Base-by-base conservation (phyloP, 2,797 vertebrate genomes). In the Syngnathus rostellatus region DNA sequence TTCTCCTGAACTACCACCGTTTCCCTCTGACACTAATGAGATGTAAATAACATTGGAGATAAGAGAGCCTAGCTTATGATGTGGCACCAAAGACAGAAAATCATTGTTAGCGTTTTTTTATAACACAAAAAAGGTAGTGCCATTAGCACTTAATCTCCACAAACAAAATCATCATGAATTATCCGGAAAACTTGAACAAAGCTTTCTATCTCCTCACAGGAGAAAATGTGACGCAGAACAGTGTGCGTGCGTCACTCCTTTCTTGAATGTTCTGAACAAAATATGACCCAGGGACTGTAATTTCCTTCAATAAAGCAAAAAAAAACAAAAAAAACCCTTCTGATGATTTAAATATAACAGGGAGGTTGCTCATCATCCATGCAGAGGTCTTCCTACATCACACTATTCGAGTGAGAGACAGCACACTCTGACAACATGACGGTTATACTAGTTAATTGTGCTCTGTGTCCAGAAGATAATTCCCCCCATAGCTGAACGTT, bases 361-460 rank as follows among this genome's bases (percentile, higher is more conserved):
- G 59, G 39, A 11, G 2, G 11, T 11, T 10, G n/a, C 10, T 41
- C 40, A 21, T 40, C 41, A 8, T 19, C 60, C 21, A 46, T 17
- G 21, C 60, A 16, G 21, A 62, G 21, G 60, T 12, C 21, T 62
- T 62, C 23, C 16, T 62, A 7, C 43, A 16, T 62, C 21, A 16
- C 60, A 45, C 19, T 25, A 40, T 60, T 41, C 59, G 12, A 43
- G 19, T 14, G 59, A 61, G 59, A 41, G 59, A 62, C 45, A 53
- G 65, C 62, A 14, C 51, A 60, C 14, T 11, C 63, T 80, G 77
- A 82, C 78, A 84, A 67, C 59, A 57, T 83, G 83, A 89, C 59
- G 71, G 72, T 80, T 82, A 87, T 81, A 77, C 65, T 14, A 64
- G 65, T 72, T 83, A 84, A 87, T 85, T 80, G 81, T 74, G 76